These are phyloP conservation scores for Caenorhabditis zanzibari DNA, from an alignment of 2,888 invertebrate species.

Conservation along the genomic window DNA sequence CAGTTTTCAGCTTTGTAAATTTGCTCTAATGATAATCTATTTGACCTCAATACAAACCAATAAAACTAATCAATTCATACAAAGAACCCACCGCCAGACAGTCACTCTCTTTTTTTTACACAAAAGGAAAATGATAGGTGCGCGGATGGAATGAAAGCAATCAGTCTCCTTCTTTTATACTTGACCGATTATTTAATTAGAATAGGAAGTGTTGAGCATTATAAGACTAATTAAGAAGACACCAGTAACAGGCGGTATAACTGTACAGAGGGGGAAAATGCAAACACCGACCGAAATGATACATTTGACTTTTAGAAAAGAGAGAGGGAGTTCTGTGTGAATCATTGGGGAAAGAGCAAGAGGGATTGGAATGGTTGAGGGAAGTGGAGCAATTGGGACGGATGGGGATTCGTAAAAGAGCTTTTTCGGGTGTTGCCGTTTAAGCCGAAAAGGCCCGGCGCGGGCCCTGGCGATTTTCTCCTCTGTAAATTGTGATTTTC, in stretches of 20 bases:
- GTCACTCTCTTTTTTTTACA: background rate
- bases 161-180: slow-evolving; percentile 32
- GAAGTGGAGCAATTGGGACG: background rate
- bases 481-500: no score
- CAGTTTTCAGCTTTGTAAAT: no score
- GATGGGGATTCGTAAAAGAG: no score
- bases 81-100: slow-evolving; percentile 10
- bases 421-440: no score
- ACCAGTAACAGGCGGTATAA: slow-evolving; percentile 25
- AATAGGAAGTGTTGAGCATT: slow-evolving; percentile 57
- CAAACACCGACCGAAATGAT: slow-evolving; percentile 29
- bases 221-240: slow-evolving; percentile 51
- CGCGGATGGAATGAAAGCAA: slow-evolving; percentile 18
- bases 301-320: slow-evolving; percentile 55
- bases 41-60: no score
- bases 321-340: background rate
- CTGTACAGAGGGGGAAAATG: slow-evolving; percentile 7
- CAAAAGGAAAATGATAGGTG: background rate
- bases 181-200: slow-evolving; percentile 50
- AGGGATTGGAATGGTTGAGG: background rate
- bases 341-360: background rate
- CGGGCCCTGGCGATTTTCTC: no score
- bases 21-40: no score
- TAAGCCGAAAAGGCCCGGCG: no score
- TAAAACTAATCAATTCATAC: slow-evolving; percentile 1